Conservation (phyloP, 2,113 vertebrate species). For the Pelobates fuscus region DNA sequence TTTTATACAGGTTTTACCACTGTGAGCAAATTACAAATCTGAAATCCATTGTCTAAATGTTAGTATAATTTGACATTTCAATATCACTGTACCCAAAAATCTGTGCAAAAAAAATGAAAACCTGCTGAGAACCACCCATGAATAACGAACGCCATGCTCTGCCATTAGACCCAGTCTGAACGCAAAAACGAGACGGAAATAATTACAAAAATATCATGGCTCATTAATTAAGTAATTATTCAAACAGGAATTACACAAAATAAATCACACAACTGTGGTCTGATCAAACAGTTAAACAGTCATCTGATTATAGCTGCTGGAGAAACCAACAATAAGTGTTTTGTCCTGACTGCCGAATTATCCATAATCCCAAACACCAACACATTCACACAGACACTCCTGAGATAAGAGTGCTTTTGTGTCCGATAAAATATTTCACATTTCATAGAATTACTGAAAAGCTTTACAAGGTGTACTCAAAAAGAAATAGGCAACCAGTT, state of each 20-base stretch:
- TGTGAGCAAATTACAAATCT: too few species aligned
- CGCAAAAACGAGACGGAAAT: background rate
- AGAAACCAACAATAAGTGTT: background rate
- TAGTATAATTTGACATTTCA: too few species aligned
- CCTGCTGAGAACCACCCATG: too few species aligned
- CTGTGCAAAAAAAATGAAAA: too few species aligned
- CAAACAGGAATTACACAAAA: background rate
- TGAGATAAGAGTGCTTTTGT: background rate
- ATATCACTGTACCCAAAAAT: too few species aligned
- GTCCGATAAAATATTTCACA: background rate
- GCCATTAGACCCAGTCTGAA: background rate
- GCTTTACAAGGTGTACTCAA: too few species aligned
- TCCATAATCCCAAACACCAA: background rate
- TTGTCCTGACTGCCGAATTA: background rate
- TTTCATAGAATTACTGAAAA: too few species aligned
- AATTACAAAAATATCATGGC: background rate
- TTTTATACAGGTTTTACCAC: too few species aligned
- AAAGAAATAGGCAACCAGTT: too few species aligned
- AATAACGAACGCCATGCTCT: too few species aligned
- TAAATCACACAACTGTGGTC: too few species aligned
- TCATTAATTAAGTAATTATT: background rate
- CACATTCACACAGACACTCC: background rate
- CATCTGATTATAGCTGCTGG: background rate
- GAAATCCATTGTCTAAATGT: too few species aligned
- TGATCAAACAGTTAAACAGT: background rate